Evolutionary conservation across 2,888 invertebrate species (phyloP), one percentile per base, ranked within the genome.

Genomic region (Oscheius sp.): DNA sequence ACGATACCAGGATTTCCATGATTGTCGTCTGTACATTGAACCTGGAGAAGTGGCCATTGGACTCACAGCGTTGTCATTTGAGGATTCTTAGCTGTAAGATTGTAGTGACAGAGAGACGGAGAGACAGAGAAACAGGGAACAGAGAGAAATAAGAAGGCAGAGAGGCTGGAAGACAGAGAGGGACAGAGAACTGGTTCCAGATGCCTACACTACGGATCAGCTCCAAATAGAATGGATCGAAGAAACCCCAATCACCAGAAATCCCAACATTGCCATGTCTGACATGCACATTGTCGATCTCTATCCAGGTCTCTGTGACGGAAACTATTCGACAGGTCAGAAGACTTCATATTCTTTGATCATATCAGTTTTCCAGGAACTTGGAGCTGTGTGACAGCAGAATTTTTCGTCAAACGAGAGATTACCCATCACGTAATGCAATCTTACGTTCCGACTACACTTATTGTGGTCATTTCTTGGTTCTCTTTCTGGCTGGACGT

Each of bases 401-500:
- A 91, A 77, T 92, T 92, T 83, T 90, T 90, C 78, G 89, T 92
- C 75, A 90, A 90, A 63, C 89, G 92, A 13, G 91, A 91, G 66
- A 90, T 92, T 21, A 92, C 92, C 59, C 92, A 91, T 85, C 92
- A 92, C 83, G 86, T 92, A 76, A 91, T 92, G 37, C 82, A 92
- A 86, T 91, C 91, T 74, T 92, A 92, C 86, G 89, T 92, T 51
- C 92, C 92, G 1, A 92, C 91, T 7, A 91, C 91, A 35, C 88
- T 92, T 37, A 86, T 86, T 50, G 86, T 86, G 5, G 85, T 85
- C 32, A 85, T 84, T 29, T 83, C 83, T 0, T 84, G 84, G 84
- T 91, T 91, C 65, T 90, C 90, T 62, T 92, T 91, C 87, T 91
- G 91, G 91, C 90, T 91, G 89, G 91, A 91, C 82, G 91, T 91